phyloP scores from a whole-genome alignment of 2,113 vertebrate species.

The Notothenia rossii region DNA sequence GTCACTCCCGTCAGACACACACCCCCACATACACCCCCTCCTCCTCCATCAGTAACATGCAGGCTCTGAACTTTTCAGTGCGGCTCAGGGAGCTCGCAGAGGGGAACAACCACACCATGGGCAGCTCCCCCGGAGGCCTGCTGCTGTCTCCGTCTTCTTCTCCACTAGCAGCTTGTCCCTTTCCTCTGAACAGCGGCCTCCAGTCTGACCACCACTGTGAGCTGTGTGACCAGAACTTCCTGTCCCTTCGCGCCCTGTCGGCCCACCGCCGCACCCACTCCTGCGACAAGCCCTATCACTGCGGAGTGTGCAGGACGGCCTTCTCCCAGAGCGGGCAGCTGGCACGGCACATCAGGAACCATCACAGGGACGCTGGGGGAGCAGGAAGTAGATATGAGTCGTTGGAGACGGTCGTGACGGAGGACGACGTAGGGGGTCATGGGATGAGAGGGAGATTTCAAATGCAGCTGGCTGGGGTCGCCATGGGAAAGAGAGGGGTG shows the following conservation, averaged over 20 bases:
- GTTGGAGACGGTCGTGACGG: constrained; percentile 77
- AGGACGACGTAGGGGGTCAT: constrained; percentile 82
- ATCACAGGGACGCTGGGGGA: constrained; percentile 64
- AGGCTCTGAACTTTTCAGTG: constrained; percentile 90
- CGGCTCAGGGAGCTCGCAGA: constrained; percentile 81
- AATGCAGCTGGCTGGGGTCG: constrained; percentile 85
- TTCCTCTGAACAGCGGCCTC: constrained; percentile 61
- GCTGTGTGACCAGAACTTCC: constrained; percentile 82
- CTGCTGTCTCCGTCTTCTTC: constrained; percentile 75
- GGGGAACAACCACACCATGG: constrained; percentile 58
- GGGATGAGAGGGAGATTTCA: constrained; percentile 79
- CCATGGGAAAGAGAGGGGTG: constrained; percentile 83
- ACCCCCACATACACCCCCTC: constrained; percentile 38
- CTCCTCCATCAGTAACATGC: constrained; percentile 75
- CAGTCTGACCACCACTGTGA: constrained; percentile 77
- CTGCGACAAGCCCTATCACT: constrained; percentile 84
- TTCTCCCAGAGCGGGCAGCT: constrained; percentile 85
- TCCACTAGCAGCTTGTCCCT: constrained; percentile 78
- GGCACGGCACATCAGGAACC: constrained; percentile 84
- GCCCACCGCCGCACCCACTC: constrained; percentile 84
- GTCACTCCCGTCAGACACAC: constrained; percentile 62
- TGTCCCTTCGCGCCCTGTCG: constrained; percentile 79
- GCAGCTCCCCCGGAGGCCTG: constrained; percentile 50
- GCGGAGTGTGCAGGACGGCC: constrained; percentile 83
- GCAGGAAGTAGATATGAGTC: constrained; percentile 84